phyloP scores from a whole-genome alignment of 2,113 vertebrate genomes.

The Ammodytes marinus region DNA sequence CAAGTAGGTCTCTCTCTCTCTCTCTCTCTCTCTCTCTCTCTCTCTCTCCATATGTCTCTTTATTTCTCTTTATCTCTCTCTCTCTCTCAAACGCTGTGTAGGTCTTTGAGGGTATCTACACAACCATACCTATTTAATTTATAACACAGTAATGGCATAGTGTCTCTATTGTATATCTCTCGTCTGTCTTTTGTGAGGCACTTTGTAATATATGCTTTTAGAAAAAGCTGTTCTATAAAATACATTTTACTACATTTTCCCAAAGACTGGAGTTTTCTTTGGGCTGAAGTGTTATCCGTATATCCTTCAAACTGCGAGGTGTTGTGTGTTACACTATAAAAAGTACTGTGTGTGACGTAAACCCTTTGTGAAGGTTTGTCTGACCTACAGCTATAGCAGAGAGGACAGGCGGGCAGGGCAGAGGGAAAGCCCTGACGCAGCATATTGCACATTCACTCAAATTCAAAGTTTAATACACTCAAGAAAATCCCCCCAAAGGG shows the following conservation, averaged over 20 bases:
- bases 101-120: not conserved
- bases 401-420: not conserved
- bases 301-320: not conserved
- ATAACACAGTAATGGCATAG: not conserved
- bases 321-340: too few relatives aligned
- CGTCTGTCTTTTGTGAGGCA: not conserved
- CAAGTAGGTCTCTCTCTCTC: slow-evolving; percentile 85
- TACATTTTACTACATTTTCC: not conserved
- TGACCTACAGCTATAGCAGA: slow-evolving; percentile 9
- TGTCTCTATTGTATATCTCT: not conserved
- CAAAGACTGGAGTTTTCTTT: slow-evolving; percentile 6
- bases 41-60: too few relatives aligned
- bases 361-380: not conserved
- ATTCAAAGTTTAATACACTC: slow-evolving; percentile 46
- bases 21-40: not conserved
- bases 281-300: not conserved
- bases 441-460: slow-evolving; percentile 26
- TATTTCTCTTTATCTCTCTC: too few relatives aligned
- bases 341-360: not conserved
- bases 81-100: too few relatives aligned
- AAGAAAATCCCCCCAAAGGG: slow-evolving; percentile 37
- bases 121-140: not conserved
- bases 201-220: not conserved
- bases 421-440: slow-evolving; percentile 27
- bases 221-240: not conserved